Conservation (phyloP, 92 coral and sea anemone species). For the Phenganax marumi region DNA sequence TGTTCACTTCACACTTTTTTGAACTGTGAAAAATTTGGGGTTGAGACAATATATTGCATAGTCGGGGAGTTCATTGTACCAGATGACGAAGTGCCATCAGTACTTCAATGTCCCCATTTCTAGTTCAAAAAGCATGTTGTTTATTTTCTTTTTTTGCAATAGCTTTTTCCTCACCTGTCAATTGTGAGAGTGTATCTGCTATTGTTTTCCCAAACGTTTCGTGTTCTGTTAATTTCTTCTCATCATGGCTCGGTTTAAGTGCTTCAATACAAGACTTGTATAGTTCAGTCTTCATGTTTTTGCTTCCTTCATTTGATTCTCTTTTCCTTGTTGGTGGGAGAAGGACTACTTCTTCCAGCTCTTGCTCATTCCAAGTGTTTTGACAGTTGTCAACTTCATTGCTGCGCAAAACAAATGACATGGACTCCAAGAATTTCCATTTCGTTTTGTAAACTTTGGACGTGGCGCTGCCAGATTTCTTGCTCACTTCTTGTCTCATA, state of each 20-base stretch:
- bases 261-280: not conserved
- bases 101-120: too few relatives aligned
- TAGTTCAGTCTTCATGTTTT: not conserved
- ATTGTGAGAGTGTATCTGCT: not conserved
- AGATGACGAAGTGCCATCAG: too few relatives aligned
- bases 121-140: too few relatives aligned
- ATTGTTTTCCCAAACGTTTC: conserved; percentile 4
- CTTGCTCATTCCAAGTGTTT: conserved; percentile 19
- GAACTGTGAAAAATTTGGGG: too few relatives aligned
- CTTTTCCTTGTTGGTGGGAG: not conserved
- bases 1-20: too few relatives aligned
- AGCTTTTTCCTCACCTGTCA: not conserved
- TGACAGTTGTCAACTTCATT: conserved; percentile 21
- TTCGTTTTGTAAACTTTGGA: conserved; percentile 26
- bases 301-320: not conserved
- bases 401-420: conserved; percentile 1
- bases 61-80: too few relatives aligned
- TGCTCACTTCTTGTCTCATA: conserved; percentile 33
- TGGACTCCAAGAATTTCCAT: conserved; percentile 25
- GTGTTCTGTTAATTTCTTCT: not conserved
- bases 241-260: not conserved
- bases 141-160: too few relatives aligned
- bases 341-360: not conserved
- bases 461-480: conserved; percentile 21
- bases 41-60: too few relatives aligned